Conservation (phyloP, 2,797 vertebrate species). For the Nyctibius grandis region DNA sequence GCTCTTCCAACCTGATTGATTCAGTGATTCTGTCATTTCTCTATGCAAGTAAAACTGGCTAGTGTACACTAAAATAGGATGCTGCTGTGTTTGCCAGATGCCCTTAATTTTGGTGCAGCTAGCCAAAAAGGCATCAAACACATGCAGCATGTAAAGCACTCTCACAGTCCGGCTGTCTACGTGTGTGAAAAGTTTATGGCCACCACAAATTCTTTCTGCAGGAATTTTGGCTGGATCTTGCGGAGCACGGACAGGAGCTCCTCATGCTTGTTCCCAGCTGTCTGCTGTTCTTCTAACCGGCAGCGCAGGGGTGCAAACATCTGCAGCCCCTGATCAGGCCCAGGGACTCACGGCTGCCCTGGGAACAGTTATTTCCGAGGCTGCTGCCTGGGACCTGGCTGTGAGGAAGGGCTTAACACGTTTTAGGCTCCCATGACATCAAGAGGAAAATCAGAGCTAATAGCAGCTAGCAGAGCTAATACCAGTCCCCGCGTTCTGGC, state of each 20-base stretch:
- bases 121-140: background rate
- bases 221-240: background rate
- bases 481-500: background rate
- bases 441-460: background rate
- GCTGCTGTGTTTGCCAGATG: background rate
- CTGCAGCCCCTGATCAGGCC: background rate
- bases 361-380: background rate
- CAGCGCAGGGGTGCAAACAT: background rate
- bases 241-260: background rate
- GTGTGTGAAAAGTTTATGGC: background rate
- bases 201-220: background rate
- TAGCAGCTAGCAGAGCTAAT: background rate
- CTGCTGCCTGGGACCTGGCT: background rate
- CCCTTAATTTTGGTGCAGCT: background rate
- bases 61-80: background rate
- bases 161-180: rapidly evolving
- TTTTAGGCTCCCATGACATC: background rate
- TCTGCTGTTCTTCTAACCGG: background rate
- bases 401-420: background rate
- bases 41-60: no score
- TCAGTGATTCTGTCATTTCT: no score
- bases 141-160: background rate
- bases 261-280: background rate
- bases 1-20: no score
- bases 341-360: background rate